Base-by-base conservation (phyloP, 2,888 invertebrate species). In the Thera obeliscata region DNA sequence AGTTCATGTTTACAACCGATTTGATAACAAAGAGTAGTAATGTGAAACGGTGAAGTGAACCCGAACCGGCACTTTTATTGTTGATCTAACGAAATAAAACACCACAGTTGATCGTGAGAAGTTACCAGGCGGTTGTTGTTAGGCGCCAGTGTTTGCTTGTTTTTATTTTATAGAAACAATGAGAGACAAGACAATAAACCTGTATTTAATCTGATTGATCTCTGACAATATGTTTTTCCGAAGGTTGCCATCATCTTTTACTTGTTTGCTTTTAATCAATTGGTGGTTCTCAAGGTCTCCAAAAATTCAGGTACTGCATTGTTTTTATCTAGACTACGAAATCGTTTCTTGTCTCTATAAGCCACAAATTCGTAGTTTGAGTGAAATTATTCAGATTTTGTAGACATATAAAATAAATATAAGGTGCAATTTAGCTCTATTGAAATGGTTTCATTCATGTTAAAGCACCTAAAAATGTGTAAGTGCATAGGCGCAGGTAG, bases 21-120 rank as follows among this genome's bases (percentile, higher is more conserved):
- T 75, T 74, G 76, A 80, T 79, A 81, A 83, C 80, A 78, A 80
- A 79, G 80, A 80, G 76, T 76, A 75, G 84, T 82, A 86, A 87
- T 74, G 75, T 69, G 79, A 84, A 74, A 70, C 76, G 71, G 73
- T 78, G 76, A 75, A 83, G 57, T 64, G 69, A 69, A 66, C 56
- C 60, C 33, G 66, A 66, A 80, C 76, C 78, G 76, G 77, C 76
- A 73, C 79, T 77, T 77, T 76, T 75, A 76, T 74, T 80, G 81
- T 81, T 81, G 77, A 78, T 76, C 76, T 73, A 77, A 72, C 67
- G 75, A 74, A 81, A 80, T 77, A 69, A 75, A 78, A 80, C 74
- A 77, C 76, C 62, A 61, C 55, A 65, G 66, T 74, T 72, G 62
- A 72, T 70, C 78, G 82, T 81, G 80, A 76, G 81, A 82, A 81